Percentiles rank a stretch among this genome's conserved stretches.
These are phyloP conservation scores for Podotricha telesiphe DNA, from an alignment of 2,888 invertebrate species.

Conservation along the genomic window DNA sequence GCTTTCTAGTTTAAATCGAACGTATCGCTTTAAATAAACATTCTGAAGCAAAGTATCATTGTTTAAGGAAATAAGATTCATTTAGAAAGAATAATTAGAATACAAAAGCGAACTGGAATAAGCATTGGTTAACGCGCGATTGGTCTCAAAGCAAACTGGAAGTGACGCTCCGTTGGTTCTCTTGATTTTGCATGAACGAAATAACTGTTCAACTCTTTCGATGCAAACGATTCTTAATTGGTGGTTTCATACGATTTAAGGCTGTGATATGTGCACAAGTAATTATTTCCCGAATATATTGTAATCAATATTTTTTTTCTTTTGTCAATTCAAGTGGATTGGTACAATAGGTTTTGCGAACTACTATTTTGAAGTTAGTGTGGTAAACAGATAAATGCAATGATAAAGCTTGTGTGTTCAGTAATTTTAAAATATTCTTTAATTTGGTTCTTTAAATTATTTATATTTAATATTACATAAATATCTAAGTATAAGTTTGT, in stretches of 20 bases:
- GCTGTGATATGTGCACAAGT: constrained; percentile 21
- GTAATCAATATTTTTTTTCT: neutral
- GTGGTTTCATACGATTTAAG: constrained; percentile 31
- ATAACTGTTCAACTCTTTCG: constrained; percentile 25
- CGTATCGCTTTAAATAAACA: constrained; percentile 3
- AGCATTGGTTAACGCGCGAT: constrained; percentile 49
- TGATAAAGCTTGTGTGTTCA: too few species aligned
- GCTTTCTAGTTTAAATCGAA: neutral
- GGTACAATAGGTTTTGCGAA: neutral
- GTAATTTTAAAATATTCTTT: too few species aligned
- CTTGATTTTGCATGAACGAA: constrained; percentile 32
- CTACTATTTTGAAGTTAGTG: too few species aligned
- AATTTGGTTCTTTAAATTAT: too few species aligned
- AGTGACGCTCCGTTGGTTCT: constrained; percentile 44
- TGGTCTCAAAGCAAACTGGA: constrained; percentile 51
- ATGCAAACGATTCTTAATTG: constrained; percentile 33
- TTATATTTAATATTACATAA: too few species aligned
- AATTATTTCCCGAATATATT: constrained; percentile 22
- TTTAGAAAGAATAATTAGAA: constrained; percentile 22
- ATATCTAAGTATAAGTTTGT: too few species aligned
- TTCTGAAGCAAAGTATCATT: neutral
- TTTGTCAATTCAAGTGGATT: neutral
- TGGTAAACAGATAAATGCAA: neutral
- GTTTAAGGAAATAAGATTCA: constrained; percentile 12
- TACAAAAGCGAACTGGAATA: constrained; percentile 4